These are phyloP conservation scores for Sylvia atricapilla DNA, from an alignment of 2,113 vertebrate genomes.

Conservation along the genomic window DNA sequence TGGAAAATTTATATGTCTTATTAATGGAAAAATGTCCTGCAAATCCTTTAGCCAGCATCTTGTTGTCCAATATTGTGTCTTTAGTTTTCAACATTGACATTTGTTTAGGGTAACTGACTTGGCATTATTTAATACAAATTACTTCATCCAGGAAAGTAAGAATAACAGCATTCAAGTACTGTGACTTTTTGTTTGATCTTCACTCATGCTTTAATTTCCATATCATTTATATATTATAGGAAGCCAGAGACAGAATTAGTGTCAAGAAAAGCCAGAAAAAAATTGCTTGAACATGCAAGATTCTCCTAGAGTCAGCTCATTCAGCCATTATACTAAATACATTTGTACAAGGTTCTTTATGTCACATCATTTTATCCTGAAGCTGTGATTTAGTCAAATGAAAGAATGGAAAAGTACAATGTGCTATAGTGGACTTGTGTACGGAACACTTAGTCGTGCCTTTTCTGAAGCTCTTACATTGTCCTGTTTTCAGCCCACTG, in stretches of 20 bases:
- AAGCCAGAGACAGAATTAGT: slow-evolving; percentile 53
- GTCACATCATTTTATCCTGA: slow-evolving; percentile 25
- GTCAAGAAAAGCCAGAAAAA: slow-evolving; percentile 36
- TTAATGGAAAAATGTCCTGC: not conserved
- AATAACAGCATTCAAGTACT: slow-evolving; percentile 1
- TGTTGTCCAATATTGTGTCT: not conserved
- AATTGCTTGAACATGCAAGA: not conserved
- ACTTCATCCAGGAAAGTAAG: slow-evolving; percentile 6
- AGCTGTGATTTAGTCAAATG: not conserved
- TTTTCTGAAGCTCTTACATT: not conserved
- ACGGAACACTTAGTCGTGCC: not conserved
- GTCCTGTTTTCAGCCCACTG: not conserved
- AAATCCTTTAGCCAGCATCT: not conserved
- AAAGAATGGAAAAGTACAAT: not conserved
- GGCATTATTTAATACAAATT: slow-evolving; percentile 17
- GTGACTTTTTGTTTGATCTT: slow-evolving; percentile 48
- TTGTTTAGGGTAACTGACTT: slow-evolving; percentile 13
- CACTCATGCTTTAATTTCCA: slow-evolving; percentile 51
- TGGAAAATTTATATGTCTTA: not conserved
- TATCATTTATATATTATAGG: slow-evolving; percentile 46
- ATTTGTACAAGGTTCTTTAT: slow-evolving; percentile 30
- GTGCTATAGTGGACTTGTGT: not conserved
- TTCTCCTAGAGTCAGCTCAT: slow-evolving; percentile 49
- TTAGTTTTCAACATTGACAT: not conserved
- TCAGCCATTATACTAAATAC: slow-evolving; percentile 26